Percentiles rank a stretch among this genome's conserved stretches.
Conservation (phyloP, 2,797 vertebrate genomes). For the Chaunax sp. region DNA sequence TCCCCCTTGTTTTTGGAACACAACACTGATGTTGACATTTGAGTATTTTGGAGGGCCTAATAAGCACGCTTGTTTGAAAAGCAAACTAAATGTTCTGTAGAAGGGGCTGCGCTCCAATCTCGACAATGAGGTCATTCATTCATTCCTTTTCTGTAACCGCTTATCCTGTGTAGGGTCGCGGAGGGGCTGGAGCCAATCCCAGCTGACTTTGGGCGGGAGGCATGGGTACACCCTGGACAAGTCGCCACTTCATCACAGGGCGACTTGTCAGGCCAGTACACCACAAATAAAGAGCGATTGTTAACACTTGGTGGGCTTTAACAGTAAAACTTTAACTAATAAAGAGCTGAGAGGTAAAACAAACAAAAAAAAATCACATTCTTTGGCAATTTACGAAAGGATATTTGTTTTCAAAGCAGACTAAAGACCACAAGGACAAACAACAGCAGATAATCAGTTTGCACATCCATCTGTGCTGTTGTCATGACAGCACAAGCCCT, state of each 20-base stretch:
- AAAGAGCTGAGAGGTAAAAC: background rate
- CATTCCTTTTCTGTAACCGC: too few relatives aligned
- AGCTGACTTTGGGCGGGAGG: too few relatives aligned
- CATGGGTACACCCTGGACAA: too few relatives aligned
- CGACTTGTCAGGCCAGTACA: too few relatives aligned
- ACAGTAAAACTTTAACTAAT: background rate
- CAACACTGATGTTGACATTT: conserved; percentile 5
- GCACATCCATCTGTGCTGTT: conserved; percentile 50
- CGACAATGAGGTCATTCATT: too few relatives aligned
- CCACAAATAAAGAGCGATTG: too few relatives aligned
- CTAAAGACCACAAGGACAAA: conserved; percentile 17
- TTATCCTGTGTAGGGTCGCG: too few relatives aligned
- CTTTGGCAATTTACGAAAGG: background rate
- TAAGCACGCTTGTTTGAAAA: conserved; percentile 13
- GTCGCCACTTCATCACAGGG: too few relatives aligned
- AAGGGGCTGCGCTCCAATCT: background rate
- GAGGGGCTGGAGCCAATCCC: too few relatives aligned
- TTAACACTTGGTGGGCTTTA: background rate
- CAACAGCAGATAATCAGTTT: conserved; percentile 10
- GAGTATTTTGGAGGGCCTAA: background rate
- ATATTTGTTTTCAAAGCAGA: conserved; percentile 8
- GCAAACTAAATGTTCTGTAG: conserved; percentile 4
- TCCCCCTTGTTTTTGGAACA: too few relatives aligned
- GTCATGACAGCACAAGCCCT: conserved; percentile 68
- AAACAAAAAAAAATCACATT: background rate